Percentiles rank a stretch among this genome's conserved stretches.
These are phyloP conservation scores for Elachura formosa DNA, from an alignment of 2,113 vertebrate genomes.

Conservation along the genomic window DNA sequence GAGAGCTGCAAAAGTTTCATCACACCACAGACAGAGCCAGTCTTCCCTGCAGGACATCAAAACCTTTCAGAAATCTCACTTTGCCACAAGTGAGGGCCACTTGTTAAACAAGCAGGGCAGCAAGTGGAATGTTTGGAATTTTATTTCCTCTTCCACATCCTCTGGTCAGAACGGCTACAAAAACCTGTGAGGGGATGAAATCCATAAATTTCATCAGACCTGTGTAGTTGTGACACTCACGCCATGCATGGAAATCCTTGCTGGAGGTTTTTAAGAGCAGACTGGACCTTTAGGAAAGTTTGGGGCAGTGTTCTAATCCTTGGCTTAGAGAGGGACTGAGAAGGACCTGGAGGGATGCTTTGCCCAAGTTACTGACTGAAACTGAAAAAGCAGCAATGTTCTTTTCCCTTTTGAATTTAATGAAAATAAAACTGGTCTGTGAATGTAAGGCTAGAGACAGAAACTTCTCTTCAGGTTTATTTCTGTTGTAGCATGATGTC, in stretches of 20 bases:
- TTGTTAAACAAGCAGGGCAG: background rate
- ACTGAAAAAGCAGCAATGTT: background rate
- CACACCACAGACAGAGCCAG: background rate
- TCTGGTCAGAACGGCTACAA: background rate
- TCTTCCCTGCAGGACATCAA: background rate
- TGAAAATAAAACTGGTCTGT: background rate
- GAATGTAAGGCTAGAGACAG: accelerated
- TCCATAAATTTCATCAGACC: accelerated
- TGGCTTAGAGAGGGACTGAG: background rate
- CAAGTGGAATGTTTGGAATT: background rate
- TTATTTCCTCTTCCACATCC: background rate
- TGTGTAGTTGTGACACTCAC: accelerated
- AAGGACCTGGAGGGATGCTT: background rate
- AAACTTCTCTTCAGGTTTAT: background rate
- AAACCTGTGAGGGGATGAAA: background rate
- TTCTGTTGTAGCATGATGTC: background rate
- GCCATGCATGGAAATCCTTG: accelerated
- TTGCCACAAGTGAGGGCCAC: accelerated
- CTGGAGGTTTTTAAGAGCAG: background rate
- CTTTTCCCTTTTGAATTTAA: background rate
- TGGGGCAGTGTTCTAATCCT: background rate
- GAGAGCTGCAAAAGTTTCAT: background rate
- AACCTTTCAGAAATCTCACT: background rate
- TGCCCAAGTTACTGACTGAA: background rate
- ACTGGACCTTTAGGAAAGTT: background rate